Percentiles rank a stretch among this genome's conserved stretches.
phyloP scores from a whole-genome alignment of 1,140 invertebrate species.

The Trinorchestia longiramus region DNA sequence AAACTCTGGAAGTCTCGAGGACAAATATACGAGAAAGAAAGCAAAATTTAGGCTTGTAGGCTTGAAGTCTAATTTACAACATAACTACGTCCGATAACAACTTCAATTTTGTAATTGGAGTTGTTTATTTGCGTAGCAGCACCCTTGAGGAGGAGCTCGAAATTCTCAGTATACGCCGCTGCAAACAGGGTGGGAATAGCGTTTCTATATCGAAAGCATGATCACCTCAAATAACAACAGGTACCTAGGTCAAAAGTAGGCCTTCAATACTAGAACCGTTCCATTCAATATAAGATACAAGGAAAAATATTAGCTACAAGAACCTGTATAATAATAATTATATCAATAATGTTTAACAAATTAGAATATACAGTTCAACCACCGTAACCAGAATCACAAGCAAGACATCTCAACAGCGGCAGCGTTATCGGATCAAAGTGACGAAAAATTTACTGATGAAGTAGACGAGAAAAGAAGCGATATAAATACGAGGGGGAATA shows the following conservation, averaged over 20 bases:
- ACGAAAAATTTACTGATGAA: not conserved
- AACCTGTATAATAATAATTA: not conserved
- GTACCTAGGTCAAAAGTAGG: not conserved
- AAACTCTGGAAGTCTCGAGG: not conserved
- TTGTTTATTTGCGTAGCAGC: no score
- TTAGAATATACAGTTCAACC: not conserved
- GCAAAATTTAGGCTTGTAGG: not conserved
- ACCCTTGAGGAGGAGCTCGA: not conserved
- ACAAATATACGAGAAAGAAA: no score
- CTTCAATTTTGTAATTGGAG: not conserved
- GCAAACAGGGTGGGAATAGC: not conserved
- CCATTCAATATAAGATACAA: not conserved
- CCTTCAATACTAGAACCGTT: not conserved
- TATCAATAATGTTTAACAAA: not conserved
- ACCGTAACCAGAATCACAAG: not conserved
- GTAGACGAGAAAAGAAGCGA: not conserved
- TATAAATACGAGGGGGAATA: not conserved
- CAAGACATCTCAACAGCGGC: not conserved
- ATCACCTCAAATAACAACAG: not conserved
- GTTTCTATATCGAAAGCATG: not conserved
- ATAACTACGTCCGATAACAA: not conserved
- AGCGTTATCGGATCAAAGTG: not conserved
- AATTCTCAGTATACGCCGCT: no score
- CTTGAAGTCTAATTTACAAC: not conserved
- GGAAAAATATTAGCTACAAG: not conserved